phyloP scores from a whole-genome alignment of 2,113 vertebrate genomes.

The Eolophus roseicapilla region DNA sequence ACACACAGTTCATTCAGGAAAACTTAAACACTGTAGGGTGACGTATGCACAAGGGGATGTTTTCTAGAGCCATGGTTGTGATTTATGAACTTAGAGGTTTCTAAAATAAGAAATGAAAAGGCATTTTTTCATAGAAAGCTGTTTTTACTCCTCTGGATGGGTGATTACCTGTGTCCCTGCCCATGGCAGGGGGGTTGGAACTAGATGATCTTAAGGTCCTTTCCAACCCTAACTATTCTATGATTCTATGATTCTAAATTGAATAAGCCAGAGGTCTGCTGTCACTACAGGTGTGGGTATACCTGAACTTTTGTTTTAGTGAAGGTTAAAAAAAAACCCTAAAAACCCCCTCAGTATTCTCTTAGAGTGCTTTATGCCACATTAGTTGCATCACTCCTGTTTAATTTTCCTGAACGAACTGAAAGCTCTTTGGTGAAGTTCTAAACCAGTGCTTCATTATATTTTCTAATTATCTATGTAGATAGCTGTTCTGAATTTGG shows the following conservation, averaged over 20 bases:
- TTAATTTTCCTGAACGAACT: constrained; percentile 1
- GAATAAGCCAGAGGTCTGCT: neutral
- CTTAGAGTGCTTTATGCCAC: neutral
- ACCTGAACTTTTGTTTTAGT: neutral
- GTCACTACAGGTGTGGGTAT: neutral
- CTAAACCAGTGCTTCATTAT: neutral
- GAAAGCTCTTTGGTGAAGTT: neutral
- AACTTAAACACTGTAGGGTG: neutral
- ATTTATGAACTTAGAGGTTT: neutral
- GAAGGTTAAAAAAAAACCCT: neutral
- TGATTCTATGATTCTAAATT: neutral
- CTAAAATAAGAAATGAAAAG: neutral
- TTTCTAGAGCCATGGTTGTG: neutral
- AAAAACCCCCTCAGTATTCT: neutral
- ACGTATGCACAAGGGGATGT: neutral
- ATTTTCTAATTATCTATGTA: neutral
- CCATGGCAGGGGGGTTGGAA: too few species aligned
- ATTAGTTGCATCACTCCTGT: neutral
- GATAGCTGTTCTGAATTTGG: neutral
- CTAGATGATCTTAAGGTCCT: too few species aligned
- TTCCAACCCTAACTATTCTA: too few species aligned
- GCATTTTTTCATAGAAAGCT: neutral
- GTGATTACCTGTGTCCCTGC: neutral
- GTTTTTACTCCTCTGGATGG: neutral
- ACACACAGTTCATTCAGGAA: neutral